Evolutionary conservation across 2,797 vertebrate species (phyloP).

Genomic region (Lycodopsis pacificus): DNA sequence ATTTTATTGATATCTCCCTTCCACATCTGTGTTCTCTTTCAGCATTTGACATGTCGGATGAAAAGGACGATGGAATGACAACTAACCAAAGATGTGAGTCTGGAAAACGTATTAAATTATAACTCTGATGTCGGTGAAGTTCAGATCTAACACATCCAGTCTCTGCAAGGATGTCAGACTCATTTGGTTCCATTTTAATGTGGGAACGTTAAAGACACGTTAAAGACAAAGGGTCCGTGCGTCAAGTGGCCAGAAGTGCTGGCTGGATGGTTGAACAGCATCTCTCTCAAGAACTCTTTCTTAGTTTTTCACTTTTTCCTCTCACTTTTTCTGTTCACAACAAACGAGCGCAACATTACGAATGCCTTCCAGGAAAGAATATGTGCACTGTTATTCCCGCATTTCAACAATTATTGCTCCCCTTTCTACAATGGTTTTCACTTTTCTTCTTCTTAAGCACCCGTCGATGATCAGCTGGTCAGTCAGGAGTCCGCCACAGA

Average conservation of each 20-base stretch:
- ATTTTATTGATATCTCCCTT: not conserved
- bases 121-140: not conserved
- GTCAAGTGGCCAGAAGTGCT: no score
- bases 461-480: slow-evolving; percentile 76
- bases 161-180: not conserved
- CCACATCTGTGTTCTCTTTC: slow-evolving; percentile 40
- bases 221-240: not conserved
- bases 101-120: not conserved
- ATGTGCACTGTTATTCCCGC: not conserved
- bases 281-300: not conserved
- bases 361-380: not conserved
- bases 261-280: not conserved
- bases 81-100: slow-evolving; percentile 63
- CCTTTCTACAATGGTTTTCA: not conserved
- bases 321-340: not conserved
- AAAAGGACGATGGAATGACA: slow-evolving; percentile 40
- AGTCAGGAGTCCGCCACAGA: slow-evolving; percentile 71
- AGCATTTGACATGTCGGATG: slow-evolving; percentile 85
- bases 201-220: not conserved
- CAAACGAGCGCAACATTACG: not conserved
- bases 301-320: not conserved
- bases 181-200: not conserved
- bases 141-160: not conserved
- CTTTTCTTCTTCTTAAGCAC: slow-evolving; percentile 35
- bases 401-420: not conserved